Evolutionary conservation across 2,113 vertebrate species (phyloP), one percentile per base, ranked within the genome.

Genomic region (Lethenteron camtschaticum): DNA sequence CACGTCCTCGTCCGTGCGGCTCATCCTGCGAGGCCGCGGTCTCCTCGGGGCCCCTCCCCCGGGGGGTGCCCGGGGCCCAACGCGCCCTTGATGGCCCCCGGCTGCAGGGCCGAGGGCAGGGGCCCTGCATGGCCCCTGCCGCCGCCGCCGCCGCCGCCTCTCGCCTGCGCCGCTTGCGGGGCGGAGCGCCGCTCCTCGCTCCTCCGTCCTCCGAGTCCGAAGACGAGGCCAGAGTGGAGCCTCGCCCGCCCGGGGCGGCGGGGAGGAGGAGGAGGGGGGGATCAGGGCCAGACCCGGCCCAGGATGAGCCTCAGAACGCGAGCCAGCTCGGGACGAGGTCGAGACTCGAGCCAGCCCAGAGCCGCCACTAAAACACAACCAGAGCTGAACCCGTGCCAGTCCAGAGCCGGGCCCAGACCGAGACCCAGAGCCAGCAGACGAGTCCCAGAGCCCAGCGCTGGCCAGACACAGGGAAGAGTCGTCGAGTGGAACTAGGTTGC

Each of bases 161-260:
- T 59, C 55, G 71, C 63, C 71, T 55, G 41, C 59, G 63, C 55
- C 70, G 58, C 24, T 66, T 20, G 41, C 41, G 41, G 41, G 41
- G 63, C 63, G 58, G 68, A 14, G 60, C 71, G 71, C 71, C 68
- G 71, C 71, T 71, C 68, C 71, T 71, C 63, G 71, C 71, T 60
- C 58, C 71, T 57, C 71, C 71, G 71, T 58, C 59, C 58, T 71
- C 71, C 71, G 71, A 71, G 71, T 71, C 71, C 63, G 71, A 71
- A 56, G 71, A 71, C 8, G 71, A 71, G 71, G 71, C 71, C 71
- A 71, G 71, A 71, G 71, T 71, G 71, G 12, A 59, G 57, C 41
- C 41, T 57, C 12, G 57, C 58, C 59, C 41, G 63, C 63, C 63
- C n/a, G 24, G 63, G 63, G 9, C n/a, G 63, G 56, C 71, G 63